Percentiles rank a stretch among this genome's conserved stretches.
These are phyloP conservation scores for Acanthacorydalis orientalis DNA, from an alignment of 2,888 invertebrate species.

Conservation along the genomic window DNA sequence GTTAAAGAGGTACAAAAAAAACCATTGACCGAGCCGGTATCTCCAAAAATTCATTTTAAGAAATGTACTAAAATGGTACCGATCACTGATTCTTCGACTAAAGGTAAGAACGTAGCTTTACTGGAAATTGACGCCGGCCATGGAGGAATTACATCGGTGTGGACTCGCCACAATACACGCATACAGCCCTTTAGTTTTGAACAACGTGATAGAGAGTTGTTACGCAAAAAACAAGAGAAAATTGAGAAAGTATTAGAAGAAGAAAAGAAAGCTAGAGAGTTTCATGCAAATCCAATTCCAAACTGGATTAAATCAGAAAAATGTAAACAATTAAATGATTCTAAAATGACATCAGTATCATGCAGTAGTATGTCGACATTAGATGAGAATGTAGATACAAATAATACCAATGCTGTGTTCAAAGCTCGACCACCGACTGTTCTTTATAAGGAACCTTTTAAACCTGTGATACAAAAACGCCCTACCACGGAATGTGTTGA, in stretches of 20 bases:
- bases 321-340: no score
- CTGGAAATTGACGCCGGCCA: neutral
- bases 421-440: conserved; percentile 46
- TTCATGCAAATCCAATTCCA: conserved; percentile 55
- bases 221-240: conserved; percentile 39
- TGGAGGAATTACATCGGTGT: neutral
- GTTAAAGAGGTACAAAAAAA: neutral
- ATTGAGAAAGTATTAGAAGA: conserved; percentile 41
- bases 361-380: no score
- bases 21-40: neutral
- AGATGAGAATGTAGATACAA: neutral
- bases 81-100: neutral
- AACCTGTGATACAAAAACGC: conserved; percentile 33
- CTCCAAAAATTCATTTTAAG: neutral
- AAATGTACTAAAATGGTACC: no score
- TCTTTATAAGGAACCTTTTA: conserved; percentile 44
- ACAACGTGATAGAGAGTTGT: conserved; percentile 37
- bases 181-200: conserved; percentile 52
- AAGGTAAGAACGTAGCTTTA: neutral
- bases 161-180: neutral
- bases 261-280: conserved; percentile 40
- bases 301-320: conserved; percentile 11
- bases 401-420: conserved; percentile 17
- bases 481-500: conserved; percentile 30
- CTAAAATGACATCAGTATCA: no score